phyloP scores from a whole-genome alignment of 2,113 vertebrate genomes.

The Emydocephalus ijimae region DNA sequence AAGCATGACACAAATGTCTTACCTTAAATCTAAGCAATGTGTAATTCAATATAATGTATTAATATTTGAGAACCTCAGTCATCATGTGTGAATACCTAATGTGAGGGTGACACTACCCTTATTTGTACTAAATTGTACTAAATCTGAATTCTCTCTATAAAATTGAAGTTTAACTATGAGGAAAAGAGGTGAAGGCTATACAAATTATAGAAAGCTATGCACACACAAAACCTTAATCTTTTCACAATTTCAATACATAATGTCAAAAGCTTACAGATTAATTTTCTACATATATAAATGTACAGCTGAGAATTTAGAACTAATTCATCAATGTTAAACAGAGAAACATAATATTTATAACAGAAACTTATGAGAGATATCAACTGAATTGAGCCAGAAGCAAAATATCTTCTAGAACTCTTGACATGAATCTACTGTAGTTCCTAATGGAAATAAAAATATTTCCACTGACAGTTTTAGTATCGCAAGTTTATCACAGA shows the following conservation, averaged over 20 bases:
- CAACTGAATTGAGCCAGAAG: background rate
- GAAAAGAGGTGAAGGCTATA: background rate
- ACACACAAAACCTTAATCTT: background rate
- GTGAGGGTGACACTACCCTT: background rate
- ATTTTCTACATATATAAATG: background rate
- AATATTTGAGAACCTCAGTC: background rate
- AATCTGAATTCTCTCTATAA: background rate
- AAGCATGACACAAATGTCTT: background rate
- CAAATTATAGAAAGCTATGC: background rate
- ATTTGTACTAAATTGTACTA: background rate
- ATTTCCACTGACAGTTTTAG: background rate
- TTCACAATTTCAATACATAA: background rate
- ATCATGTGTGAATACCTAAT: background rate
- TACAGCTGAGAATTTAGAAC: background rate
- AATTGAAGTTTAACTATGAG: background rate
- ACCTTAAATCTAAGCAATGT: background rate
- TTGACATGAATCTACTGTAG: background rate
- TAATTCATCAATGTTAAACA: background rate
- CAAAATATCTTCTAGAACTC: background rate
- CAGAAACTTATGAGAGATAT: background rate
- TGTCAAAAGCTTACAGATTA: background rate
- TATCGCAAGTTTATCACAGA: background rate
- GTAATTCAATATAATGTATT: background rate
- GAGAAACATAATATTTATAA: background rate
- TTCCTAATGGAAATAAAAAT: background rate